These are phyloP conservation scores for Siniperca obscura DNA, from an alignment of 2,797 vertebrate species.

Conservation along the genomic window DNA sequence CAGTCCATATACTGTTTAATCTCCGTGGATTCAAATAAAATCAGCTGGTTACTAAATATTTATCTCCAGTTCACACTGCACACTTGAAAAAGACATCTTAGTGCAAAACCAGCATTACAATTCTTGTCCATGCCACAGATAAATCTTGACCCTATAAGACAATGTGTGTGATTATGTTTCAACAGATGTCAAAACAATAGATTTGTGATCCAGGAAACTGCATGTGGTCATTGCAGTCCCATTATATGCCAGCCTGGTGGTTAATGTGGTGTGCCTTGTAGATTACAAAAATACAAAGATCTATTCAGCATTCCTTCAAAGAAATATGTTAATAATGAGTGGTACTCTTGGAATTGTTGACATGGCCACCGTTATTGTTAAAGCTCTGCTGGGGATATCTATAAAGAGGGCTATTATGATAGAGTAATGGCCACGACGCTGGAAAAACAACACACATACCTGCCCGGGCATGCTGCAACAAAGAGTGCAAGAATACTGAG, in stretches of 20 bases:
- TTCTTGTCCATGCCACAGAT: background rate
- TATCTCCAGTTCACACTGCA: background rate
- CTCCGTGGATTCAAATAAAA: conserved; percentile 3
- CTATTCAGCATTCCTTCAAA: background rate
- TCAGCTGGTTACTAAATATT: background rate
- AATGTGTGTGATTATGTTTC: conserved; percentile 7
- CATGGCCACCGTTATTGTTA: conserved; percentile 39
- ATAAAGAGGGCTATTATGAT: conserved; percentile 6
- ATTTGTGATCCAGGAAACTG: background rate
- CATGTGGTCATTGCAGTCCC: no score
- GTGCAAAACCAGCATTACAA: background rate
- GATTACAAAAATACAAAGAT: conserved; percentile 8
- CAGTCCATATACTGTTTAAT: background rate
- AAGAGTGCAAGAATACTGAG: conserved; percentile 6
- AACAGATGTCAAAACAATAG: background rate
- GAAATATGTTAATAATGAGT: conserved; percentile 10
- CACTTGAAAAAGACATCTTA: background rate
- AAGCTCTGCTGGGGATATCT: conserved; percentile 40
- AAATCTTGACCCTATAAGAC: conserved; percentile 2
- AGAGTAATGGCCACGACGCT: background rate
- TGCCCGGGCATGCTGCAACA: conserved; percentile 56
- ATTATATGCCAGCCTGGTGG: background rate
- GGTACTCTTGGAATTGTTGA: conserved; percentile 30
- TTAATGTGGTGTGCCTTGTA: background rate
- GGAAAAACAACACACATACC: conserved; percentile 28